Percentiles rank a stretch among this genome's conserved stretches.
Conservation (phyloP, 2,113 vertebrate species). For the Callospermophilus lateralis region DNA sequence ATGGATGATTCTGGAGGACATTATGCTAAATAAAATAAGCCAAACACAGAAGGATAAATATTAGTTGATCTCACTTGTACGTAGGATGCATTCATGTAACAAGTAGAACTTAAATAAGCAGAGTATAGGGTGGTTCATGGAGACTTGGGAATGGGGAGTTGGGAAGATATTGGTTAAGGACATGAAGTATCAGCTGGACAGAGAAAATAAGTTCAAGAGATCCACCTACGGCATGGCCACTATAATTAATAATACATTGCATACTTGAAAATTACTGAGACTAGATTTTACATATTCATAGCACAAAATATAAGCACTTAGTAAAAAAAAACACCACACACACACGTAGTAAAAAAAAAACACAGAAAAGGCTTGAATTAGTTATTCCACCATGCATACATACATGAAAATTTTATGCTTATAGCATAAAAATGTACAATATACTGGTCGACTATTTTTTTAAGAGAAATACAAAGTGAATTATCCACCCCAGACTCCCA, state of each 20-base stretch:
- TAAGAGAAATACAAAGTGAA: neutral
- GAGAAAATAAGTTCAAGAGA: neutral
- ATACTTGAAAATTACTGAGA: neutral
- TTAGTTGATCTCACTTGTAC: neutral
- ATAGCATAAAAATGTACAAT: neutral
- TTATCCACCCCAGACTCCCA: neutral
- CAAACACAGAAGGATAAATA: neutral
- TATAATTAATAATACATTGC: no score
- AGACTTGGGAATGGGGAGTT: neutral
- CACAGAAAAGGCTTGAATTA: neutral
- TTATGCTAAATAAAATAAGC: neutral
- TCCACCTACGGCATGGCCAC: neutral
- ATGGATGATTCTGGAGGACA: neutral
- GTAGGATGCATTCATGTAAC: neutral
- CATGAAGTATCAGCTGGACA: neutral
- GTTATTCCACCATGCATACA: neutral
- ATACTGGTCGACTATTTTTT: neutral
- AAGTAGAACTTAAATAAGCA: neutral
- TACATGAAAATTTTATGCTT: neutral
- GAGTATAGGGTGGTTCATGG: neutral
- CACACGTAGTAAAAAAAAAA: neutral
- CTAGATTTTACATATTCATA: neutral
- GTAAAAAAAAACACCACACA: neutral
- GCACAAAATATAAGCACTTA: neutral
- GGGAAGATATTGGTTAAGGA: neutral